Conservation (phyloP, 2,888 invertebrate genomes). For the Amiota communis region DNA sequence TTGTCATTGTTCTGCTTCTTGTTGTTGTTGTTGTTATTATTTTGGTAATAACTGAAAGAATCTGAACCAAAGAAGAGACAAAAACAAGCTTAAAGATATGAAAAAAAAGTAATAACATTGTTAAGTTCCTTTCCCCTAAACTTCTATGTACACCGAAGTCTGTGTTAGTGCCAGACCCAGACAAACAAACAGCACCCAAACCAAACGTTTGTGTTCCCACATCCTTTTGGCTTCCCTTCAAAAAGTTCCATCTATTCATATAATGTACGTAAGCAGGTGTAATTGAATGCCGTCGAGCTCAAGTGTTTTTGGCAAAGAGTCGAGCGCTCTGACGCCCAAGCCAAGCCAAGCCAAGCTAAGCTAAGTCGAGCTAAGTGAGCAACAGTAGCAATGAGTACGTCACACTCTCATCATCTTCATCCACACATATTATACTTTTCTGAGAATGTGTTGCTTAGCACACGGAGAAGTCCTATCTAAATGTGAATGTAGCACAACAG, state of each 20-base stretch:
- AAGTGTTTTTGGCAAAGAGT: slow-evolving; percentile 9
- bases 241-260: slow-evolving; percentile 40
- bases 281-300: slow-evolving; percentile 54
- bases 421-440: too few species aligned
- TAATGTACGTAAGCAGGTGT: slow-evolving; percentile 62
- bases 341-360: slow-evolving; percentile 8
- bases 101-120: slow-evolving; percentile 64
- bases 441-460: too few species aligned
- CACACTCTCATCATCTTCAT: too few species aligned
- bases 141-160: slow-evolving; percentile 25
- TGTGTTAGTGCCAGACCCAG: slow-evolving; percentile 24
- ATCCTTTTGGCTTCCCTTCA: too few species aligned
- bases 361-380: slow-evolving; percentile 42
- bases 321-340: slow-evolving; percentile 47
- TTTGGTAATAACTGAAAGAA: neutral
- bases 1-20: slow-evolving; percentile 36
- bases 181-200: neutral
- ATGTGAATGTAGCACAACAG: neutral
- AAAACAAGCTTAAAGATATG: slow-evolving; percentile 46
- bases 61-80: slow-evolving; percentile 35
- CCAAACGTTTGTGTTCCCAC: neutral
- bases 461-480: too few species aligned
- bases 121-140: slow-evolving; percentile 43
- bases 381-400: slow-evolving; percentile 1
- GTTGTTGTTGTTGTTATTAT: slow-evolving; percentile 13